phyloP scores from a whole-genome alignment of 2,888 invertebrate genomes.

The Hemithea aestivaria region DNA sequence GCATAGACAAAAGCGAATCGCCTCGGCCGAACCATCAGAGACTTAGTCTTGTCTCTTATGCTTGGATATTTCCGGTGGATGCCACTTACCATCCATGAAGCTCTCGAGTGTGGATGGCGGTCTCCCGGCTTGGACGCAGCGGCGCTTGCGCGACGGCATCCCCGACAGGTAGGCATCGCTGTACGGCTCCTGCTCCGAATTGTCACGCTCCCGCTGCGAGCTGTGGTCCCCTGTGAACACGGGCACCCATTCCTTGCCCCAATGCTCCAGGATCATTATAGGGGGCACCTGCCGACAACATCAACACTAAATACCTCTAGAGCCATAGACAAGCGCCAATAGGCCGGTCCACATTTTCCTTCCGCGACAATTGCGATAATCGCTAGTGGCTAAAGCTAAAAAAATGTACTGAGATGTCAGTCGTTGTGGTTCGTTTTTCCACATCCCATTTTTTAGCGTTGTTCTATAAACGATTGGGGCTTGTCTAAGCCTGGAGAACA shows the following conservation, averaged over 20 bases:
- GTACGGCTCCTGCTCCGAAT: slow-evolving; percentile 77
- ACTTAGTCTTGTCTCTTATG: neutral
- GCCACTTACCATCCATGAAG: slow-evolving; percentile 47
- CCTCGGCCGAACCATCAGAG: no score
- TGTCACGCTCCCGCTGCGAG: slow-evolving; percentile 77
- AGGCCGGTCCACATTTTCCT: no score
- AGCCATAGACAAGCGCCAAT: no score
- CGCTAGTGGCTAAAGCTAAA: no score
- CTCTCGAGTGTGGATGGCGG: slow-evolving; percentile 50
- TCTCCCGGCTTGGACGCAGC: slow-evolving; percentile 77
- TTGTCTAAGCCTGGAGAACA: no score
- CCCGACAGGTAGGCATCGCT: slow-evolving; percentile 95
- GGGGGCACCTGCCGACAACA: slow-evolving; percentile 39
- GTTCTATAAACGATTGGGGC: no score
- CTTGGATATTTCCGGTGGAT: neutral
- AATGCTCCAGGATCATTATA: slow-evolving; percentile 68
- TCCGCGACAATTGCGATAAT: no score
- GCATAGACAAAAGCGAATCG: no score
- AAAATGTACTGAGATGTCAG: no score
- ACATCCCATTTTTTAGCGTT: no score
- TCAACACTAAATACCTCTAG: slow-evolving; percentile 4
- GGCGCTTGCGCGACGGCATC: slow-evolving; percentile 93
- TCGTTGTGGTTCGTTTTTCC: no score
- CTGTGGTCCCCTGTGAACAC: slow-evolving; percentile 90
- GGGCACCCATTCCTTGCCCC: slow-evolving; percentile 86